Evolutionary conservation across 2,888 invertebrate genomes (phyloP).

Genomic region (Hartigia nigra): DNA sequence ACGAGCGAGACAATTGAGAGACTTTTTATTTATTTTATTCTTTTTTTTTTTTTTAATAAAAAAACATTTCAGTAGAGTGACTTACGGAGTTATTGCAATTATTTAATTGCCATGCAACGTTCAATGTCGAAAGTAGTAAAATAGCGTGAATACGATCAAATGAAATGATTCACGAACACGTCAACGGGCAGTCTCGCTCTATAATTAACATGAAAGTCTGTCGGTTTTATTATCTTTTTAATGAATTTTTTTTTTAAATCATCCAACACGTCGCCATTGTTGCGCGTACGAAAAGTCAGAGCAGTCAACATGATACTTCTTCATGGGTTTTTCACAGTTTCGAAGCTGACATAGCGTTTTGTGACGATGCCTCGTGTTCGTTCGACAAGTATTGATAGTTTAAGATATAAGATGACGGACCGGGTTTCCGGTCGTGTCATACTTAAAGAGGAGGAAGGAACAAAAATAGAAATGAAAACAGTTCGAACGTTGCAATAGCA

Average conservation of each 20-base stretch:
- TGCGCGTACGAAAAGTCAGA: neutral
- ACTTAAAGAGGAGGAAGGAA: neutral
- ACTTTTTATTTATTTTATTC: neutral
- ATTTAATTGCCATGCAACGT: neutral
- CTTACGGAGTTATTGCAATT: neutral
- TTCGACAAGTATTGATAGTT: neutral
- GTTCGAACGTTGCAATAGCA: slow-evolving; percentile 2
- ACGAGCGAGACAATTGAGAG: neutral
- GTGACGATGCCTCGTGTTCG: neutral
- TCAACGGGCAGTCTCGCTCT: neutral
- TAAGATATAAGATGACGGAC: neutral
- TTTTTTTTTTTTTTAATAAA: neutral
- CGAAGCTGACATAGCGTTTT: neutral
- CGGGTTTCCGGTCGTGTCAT: neutral
- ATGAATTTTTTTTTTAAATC: neutral
- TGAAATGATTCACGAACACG: neutral
- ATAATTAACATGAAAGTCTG: neutral
- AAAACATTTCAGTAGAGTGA: neutral
- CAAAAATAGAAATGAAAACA: neutral
- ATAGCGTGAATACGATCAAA: neutral
- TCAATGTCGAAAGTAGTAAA: neutral
- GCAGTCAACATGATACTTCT: neutral
- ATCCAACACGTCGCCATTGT: neutral
- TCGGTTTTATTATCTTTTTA: neutral
- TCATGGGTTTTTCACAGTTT: neutral